These are phyloP conservation scores for Heterotilapia buettikoferi DNA, from an alignment of 2,113 vertebrate genomes.

Conservation along the genomic window DNA sequence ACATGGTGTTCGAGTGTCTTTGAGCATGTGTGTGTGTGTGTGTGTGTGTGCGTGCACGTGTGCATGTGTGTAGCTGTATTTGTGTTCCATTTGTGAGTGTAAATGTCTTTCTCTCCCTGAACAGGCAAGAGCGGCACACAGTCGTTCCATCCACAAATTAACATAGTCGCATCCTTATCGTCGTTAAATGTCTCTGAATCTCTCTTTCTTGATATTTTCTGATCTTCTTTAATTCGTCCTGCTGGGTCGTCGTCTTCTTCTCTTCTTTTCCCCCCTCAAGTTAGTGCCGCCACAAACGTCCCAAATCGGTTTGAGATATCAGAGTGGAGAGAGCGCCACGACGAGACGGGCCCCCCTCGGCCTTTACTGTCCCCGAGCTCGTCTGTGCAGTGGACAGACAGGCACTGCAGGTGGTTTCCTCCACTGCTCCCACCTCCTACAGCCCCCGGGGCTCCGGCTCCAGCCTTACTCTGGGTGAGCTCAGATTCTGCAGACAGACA, in stretches of 20 bases:
- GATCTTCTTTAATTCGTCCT: not conserved
- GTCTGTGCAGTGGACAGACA: constrained; percentile 97
- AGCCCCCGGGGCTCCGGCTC: constrained; percentile 57
- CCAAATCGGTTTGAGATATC: constrained; percentile 98
- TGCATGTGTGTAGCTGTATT: not conserved
- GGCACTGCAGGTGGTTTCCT: constrained; percentile 93
- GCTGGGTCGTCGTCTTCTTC: not conserved
- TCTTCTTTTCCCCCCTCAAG: constrained; percentile 72
- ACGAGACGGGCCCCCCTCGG: constrained; percentile 86
- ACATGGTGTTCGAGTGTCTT: constrained; percentile 1
- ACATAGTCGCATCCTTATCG: constrained; percentile 2
- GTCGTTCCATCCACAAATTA: constrained; percentile 33
- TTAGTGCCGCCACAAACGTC: constrained; percentile 95
- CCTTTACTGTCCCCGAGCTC: constrained; percentile 90
- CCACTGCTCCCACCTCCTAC: constrained; percentile 65
- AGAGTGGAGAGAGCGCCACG: constrained; percentile 95
- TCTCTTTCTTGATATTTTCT: constrained; percentile 2
- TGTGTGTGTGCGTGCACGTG: not conserved
- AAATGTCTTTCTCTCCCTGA: constrained; percentile 65
- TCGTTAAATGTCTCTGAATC: constrained; percentile 29
- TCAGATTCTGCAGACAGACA: constrained; percentile 78
- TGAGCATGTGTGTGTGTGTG: not conserved
- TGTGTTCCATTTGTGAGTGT: constrained; percentile 39
- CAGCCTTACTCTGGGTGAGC: constrained; percentile 84
- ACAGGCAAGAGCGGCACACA: constrained; percentile 55